phyloP scores from a whole-genome alignment of 2,888 invertebrate species.

The Frankliniella intonsa region DNA sequence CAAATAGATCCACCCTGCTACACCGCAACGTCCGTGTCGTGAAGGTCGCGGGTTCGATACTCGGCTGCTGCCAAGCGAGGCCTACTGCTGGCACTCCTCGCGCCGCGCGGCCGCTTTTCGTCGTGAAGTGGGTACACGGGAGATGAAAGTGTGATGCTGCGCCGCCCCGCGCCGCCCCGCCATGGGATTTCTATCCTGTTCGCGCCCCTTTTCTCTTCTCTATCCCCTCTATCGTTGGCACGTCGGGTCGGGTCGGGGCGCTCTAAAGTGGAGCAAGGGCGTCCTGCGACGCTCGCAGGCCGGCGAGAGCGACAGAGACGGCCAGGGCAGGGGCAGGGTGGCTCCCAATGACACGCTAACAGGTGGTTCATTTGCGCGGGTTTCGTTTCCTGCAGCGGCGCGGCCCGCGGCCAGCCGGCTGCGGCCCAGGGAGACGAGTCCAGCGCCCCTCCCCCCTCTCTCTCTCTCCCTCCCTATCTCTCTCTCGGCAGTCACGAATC shows the following conservation, averaged over 20 bases:
- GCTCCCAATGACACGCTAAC: not conserved
- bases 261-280: conserved; percentile 12
- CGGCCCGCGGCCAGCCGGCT: not conserved
- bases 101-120: not conserved
- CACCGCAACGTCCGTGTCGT: not conserved
- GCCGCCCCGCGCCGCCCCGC: not conserved
- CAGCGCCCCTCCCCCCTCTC: no score
- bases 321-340: not conserved
- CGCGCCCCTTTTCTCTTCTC: not conserved
- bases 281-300: not conserved
- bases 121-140: not conserved
- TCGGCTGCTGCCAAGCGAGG: not conserved
- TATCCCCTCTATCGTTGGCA: not conserved
- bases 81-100: not conserved
- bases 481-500: no score
- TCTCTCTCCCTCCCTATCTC: no score
- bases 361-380: not conserved
- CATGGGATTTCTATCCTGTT: not conserved
- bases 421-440: no score
- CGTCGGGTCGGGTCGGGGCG: not conserved
- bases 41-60: not conserved
- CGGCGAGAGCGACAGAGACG: not conserved
- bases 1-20: no score
- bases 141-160: not conserved
- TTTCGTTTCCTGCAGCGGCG: not conserved